These are phyloP conservation scores for Octodon degus DNA, from an alignment of 2,113 vertebrate species.

Conservation along the genomic window DNA sequence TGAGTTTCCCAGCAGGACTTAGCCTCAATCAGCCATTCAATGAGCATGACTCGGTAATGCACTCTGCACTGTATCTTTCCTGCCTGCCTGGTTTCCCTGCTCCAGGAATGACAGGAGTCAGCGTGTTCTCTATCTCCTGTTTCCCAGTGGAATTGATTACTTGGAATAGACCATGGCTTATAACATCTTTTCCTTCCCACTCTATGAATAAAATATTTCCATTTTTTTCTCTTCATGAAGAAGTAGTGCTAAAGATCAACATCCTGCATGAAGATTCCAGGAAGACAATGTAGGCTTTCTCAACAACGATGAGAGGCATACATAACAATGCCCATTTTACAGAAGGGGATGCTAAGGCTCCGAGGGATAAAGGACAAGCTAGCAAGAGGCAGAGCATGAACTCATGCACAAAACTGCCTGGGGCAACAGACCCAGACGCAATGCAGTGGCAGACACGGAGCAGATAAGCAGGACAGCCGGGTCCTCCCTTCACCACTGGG, in stretches of 20 bases:
- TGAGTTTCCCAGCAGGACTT: neutral
- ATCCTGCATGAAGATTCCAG: neutral
- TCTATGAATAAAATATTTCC: neutral
- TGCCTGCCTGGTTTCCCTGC: neutral
- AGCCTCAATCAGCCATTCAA: neutral
- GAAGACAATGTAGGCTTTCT: neutral
- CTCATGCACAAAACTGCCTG: neutral
- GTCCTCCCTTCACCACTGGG: fast-evolving
- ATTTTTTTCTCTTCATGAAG: neutral
- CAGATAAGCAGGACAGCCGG: fast-evolving
- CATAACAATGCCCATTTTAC: neutral
- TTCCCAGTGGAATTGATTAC: neutral
- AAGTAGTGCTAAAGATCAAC: neutral
- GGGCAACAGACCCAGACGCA: neutral
- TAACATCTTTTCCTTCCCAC: neutral
- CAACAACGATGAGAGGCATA: neutral
- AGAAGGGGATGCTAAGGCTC: neutral
- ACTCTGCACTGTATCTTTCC: neutral
- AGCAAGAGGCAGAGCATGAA: neutral
- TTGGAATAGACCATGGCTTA: neutral
- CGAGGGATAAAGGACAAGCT: neutral
- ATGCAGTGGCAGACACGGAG: fast-evolving
- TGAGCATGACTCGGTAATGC: neutral
- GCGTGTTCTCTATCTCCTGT: neutral
- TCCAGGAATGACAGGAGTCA: neutral